phyloP scores from a whole-genome alignment of 2,113 vertebrate genomes.

The Mola mola region DNA sequence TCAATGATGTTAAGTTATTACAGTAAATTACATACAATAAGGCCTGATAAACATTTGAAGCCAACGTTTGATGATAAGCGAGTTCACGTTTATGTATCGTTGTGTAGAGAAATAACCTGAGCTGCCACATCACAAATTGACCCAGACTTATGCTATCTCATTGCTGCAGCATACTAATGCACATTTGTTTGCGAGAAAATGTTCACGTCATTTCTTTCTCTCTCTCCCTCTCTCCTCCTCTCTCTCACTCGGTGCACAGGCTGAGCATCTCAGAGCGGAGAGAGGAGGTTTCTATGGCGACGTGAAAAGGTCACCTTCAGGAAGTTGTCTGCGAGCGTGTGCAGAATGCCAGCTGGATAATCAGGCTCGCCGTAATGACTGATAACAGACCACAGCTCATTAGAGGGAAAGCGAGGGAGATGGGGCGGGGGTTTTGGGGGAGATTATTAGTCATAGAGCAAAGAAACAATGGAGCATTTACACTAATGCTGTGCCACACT shows the following conservation, averaged over 20 bases:
- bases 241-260: conserved; percentile 52
- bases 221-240: conserved; percentile 47
- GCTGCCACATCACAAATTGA: conserved; percentile 22
- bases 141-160: conserved; percentile 23
- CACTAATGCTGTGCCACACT: conserved; percentile 31
- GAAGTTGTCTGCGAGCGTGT: conserved; percentile 77
- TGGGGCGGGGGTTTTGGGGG: conserved; percentile 17
- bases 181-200: conserved; percentile 58
- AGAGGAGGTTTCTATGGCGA: conserved; percentile 84
- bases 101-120: neutral
- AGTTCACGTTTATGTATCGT: conserved; percentile 4
- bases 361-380: conserved; percentile 82
- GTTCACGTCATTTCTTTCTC: conserved; percentile 53
- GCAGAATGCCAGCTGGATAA: conserved; percentile 81
- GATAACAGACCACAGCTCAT: conserved; percentile 81
- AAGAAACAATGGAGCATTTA: conserved; percentile 58
- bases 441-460: conserved; percentile 61
- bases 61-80: conserved; percentile 2
- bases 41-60: conserved; percentile 5
- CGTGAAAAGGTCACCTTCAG: conserved; percentile 87
- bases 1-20: too few relatives aligned
- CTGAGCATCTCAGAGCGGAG: conserved; percentile 62
- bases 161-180: conserved; percentile 47
- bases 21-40: neutral
- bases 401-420: conserved; percentile 59